A percentile compares a stretch with the other conserved stretches of the same genome.
phyloP scores from a whole-genome alignment of 1,140 invertebrate species.

The Neoseiulus cucumeris region DNA sequence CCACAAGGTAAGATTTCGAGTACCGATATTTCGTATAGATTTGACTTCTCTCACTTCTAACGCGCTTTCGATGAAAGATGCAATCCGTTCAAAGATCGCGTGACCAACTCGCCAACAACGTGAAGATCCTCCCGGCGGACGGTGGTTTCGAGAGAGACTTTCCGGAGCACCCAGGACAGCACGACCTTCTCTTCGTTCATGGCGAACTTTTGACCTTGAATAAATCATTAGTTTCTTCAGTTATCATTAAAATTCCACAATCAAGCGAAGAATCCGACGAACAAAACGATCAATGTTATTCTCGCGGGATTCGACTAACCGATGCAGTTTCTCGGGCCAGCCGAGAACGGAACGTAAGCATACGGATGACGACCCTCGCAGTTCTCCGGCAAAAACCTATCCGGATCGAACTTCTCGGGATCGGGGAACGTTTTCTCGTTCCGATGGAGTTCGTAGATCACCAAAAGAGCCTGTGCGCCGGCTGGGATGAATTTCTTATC shows the following conservation, averaged over 20 bases:
- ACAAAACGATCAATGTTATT: neutral
- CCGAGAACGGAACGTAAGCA: constrained; percentile 28
- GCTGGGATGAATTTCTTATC: constrained; percentile 32
- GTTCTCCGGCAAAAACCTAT: constrained; percentile 28
- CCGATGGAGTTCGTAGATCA: constrained; percentile 22
- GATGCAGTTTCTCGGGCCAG: constrained; percentile 28
- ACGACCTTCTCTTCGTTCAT: constrained; percentile 36
- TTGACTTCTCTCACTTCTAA: too few relatives aligned
- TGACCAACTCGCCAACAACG: constrained; percentile 21
- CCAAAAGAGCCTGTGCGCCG: constrained; percentile 27
- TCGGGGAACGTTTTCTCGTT: constrained; percentile 29
- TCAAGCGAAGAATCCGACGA: neutral
- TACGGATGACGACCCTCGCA: constrained; percentile 28
- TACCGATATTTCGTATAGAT: too few relatives aligned
- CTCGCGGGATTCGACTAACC: constrained; percentile 20
- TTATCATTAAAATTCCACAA: neutral
- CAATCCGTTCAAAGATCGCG: constrained; percentile 21
- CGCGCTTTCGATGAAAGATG: neutral
- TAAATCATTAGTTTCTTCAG: neutral
- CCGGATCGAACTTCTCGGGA: constrained; percentile 35
- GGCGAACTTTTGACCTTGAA: constrained; percentile 20
- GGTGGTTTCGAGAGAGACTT: constrained; percentile 18
- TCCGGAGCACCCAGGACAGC: constrained; percentile 27
- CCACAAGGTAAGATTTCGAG: too few relatives aligned
- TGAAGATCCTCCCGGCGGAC: constrained; percentile 19